These are phyloP conservation scores for Drosophila tani DNA, from an alignment of 1,140 invertebrate genomes.

Conservation along the genomic window DNA sequence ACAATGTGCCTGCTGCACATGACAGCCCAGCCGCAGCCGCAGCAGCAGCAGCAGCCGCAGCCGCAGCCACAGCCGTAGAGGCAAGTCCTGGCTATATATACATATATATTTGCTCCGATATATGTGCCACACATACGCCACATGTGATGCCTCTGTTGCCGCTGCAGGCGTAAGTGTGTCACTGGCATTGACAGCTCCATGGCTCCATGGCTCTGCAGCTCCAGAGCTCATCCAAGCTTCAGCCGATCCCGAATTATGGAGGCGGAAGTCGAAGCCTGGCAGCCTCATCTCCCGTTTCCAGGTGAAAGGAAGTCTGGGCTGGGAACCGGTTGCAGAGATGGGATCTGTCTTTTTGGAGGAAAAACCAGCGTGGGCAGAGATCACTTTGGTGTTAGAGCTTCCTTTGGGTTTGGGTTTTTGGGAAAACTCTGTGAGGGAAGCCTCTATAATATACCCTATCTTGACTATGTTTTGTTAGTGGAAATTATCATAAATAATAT, in stretches of 20 bases:
- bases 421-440: not conserved
- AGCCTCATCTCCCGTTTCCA: not conserved
- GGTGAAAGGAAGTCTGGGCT: conserved; percentile 28
- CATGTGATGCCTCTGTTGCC: conserved; percentile 42
- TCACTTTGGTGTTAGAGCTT: too few relatives aligned
- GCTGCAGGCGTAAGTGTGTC: conserved; percentile 53
- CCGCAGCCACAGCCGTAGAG: conserved; percentile 19
- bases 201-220: not conserved
- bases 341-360: too few relatives aligned
- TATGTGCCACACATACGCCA: conserved; percentile 14
- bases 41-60: conserved; percentile 17
- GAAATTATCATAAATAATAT: too few relatives aligned
- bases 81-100: conserved; percentile 8
- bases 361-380: not conserved
- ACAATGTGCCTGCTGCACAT: conserved; percentile 53
- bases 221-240: conserved; percentile 2
- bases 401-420: not conserved
- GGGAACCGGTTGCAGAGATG: not conserved
- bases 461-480: too few relatives aligned
- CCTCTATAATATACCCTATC: not conserved
- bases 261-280: not conserved
- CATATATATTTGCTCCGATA: not conserved
- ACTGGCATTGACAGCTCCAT: conserved; percentile 51
- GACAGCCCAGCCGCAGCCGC: conserved; percentile 31
- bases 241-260: not conserved